Percentiles rank a stretch among this genome's conserved stretches.
Evolutionary conservation across 2,797 vertebrate species (phyloP).

Genomic region (Manis pentadactyla): DNA sequence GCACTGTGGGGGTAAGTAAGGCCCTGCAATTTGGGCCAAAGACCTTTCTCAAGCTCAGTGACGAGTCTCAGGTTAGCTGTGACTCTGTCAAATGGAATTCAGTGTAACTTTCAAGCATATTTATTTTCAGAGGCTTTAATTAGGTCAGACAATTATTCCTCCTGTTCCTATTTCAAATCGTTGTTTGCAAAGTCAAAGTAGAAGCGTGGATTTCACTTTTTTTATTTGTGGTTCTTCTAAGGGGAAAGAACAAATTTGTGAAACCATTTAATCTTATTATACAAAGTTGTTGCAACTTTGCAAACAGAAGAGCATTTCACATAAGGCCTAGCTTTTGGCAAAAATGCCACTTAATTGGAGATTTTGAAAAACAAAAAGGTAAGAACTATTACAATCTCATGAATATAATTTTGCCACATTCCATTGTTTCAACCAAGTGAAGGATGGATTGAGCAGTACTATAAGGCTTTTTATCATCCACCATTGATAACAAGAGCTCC

Average conservation of each 20-base stretch:
- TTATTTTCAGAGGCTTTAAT: background rate
- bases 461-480: background rate
- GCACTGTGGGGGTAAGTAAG: fast-evolving
- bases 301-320: background rate
- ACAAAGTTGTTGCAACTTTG: background rate
- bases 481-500: background rate
- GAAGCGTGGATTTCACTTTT: background rate
- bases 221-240: background rate
- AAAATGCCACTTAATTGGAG: background rate
- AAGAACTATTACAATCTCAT: background rate
- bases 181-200: background rate
- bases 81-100: background rate
- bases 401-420: background rate
- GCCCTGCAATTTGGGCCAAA: background rate
- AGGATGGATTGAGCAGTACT: background rate
- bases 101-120: background rate
- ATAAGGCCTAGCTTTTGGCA: background rate
- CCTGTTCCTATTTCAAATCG: background rate
- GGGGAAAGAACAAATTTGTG: background rate
- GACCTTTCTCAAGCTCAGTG: background rate
- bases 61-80: background rate
- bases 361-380: background rate
- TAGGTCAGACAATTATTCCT: background rate
- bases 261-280: background rate
- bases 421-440: background rate